Base-by-base conservation (phyloP, 1,140 invertebrate genomes). In the Charaxes varanes region DNA sequence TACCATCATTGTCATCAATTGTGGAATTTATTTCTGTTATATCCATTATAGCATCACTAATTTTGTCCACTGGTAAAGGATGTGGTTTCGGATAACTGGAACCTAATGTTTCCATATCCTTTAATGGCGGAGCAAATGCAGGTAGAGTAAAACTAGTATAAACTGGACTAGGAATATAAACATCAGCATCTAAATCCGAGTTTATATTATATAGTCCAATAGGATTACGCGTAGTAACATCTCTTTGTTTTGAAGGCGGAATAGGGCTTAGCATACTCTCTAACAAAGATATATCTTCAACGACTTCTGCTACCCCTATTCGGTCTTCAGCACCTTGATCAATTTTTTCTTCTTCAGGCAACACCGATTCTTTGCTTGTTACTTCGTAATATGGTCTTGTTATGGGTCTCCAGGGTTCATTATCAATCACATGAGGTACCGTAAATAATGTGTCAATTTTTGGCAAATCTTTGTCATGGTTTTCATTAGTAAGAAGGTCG, bases 101-200 rank as follows among this genome's bases (percentile, higher is more conserved):
- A 6, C 86, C 87, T 21, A 88, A 63, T 15, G 77, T 82, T 76
- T 86, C 82, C 56, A 79, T 79, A 58, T 86, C 69, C 55, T 84
- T 79, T 26, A 78, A 40, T 19, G 85, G 72, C 15, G 79, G 81
- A 11, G 83, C 81, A 55, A 88, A 83, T 37, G 88, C 86, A 1
- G 88, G 88, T 34, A 88, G 86, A 14, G 87, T 89, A 60, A 90
- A 91, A 53, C 89, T 90, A 3, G 88, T 90, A 38, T 91, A 91
- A 31, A 90, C 60, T 6, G 88, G 88, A 49, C 83, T 79, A 35
- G 72, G 71, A 6, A 72, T 49, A 42, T 83, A 81, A n/a, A 81
- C 43, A 28, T 83, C 69, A 31, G 74, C 74, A 11, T 56, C 63
- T 53, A 80, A 59, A 28, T 63, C 52, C 19, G 77, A 59, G 61